Conservation (phyloP, 2,113 vertebrate genomes). For the Piliocolobus tephrosceles region DNA sequence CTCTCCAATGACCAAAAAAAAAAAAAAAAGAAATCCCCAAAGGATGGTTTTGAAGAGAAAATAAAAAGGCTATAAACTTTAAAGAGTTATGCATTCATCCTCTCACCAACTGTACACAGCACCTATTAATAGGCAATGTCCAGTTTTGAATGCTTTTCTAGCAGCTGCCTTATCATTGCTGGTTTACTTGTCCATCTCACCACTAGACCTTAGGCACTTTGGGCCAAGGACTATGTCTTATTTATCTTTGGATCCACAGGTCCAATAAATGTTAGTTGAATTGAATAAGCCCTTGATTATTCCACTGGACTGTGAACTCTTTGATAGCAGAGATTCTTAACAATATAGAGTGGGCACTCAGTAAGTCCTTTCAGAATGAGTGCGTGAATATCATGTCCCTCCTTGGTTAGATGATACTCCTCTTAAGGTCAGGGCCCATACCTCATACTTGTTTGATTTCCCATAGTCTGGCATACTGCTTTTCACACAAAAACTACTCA, state of each 20-base stretch:
- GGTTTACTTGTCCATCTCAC: neutral
- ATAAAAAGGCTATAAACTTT: neutral
- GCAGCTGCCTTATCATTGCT: too few species aligned
- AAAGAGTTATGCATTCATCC: neutral
- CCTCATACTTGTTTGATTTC: neutral
- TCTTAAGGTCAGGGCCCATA: neutral
- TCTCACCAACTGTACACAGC: neutral
- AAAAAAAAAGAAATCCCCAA: neutral
- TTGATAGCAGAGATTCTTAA: neutral
- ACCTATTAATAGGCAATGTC: neutral
- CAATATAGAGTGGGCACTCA: neutral
- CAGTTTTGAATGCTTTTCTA: neutral
- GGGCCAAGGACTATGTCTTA: neutral
- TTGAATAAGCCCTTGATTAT: neutral
- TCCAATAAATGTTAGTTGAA: neutral
- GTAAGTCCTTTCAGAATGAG: neutral
- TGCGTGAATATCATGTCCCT: neutral
- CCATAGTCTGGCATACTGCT: neutral
- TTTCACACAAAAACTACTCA: neutral
- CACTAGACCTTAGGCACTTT: rapidly evolving
- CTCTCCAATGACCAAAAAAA: neutral
- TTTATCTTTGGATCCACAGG: neutral
- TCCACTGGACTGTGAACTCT: neutral
- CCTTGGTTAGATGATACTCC: neutral
- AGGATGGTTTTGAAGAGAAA: neutral